phyloP scores from a whole-genome alignment of 2,888 invertebrate species.

The Onchidella celtica region DNA sequence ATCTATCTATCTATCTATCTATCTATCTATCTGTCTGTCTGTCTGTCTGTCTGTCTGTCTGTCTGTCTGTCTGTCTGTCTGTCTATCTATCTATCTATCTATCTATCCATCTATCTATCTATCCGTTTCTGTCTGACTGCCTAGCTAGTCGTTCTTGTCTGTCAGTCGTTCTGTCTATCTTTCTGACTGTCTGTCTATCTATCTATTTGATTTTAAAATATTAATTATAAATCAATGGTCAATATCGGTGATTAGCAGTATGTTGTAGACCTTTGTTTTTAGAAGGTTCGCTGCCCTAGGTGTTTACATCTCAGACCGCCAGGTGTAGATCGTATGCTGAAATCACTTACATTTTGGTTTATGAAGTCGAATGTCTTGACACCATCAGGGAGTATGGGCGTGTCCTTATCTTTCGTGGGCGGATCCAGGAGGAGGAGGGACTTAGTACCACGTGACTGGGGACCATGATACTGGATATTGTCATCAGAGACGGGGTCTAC shows the following conservation, averaged over 20 bases:
- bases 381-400: too few relatives aligned
- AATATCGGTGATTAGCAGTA: too few relatives aligned
- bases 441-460: not conserved
- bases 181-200: too few relatives aligned
- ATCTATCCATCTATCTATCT: too few relatives aligned
- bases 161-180: too few relatives aligned
- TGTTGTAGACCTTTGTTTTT: too few relatives aligned
- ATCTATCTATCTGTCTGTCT: too few relatives aligned
- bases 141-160: too few relatives aligned
- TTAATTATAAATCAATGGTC: too few relatives aligned
- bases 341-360: slow-evolving; percentile 16
- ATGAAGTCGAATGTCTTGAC: slow-evolving; percentile 6
- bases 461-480: not conserved
- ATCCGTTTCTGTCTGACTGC: not conserved
- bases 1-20: slow-evolving; percentile 19
- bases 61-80: slow-evolving; percentile 17
- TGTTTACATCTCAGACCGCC: not conserved
- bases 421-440: slow-evolving; percentile 9
- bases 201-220: too few relatives aligned
- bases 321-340: not conserved
- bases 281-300: too few relatives aligned
- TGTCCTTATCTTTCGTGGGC: not conserved
- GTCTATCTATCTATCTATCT: too few relatives aligned
- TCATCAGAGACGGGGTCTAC: not conserved
- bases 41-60: slow-evolving; percentile 32